These are phyloP conservation scores for Troglohyphantes excavatus DNA, from an alignment of 2,888 invertebrate species.

Conservation along the genomic window DNA sequence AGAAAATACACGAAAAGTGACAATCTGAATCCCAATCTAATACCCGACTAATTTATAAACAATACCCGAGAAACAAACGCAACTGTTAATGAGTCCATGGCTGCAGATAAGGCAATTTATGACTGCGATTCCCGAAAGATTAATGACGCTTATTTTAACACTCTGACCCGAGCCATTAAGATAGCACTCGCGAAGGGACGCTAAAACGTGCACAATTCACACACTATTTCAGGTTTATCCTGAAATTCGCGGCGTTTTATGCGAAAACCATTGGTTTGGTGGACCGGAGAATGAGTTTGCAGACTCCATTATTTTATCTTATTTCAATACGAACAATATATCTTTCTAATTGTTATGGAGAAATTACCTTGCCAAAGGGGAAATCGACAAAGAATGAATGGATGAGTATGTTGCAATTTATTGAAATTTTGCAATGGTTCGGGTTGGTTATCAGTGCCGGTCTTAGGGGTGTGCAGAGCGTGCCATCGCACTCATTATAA, in stretches of 20 bases:
- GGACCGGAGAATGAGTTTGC: background rate
- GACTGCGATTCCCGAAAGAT: conserved; percentile 25
- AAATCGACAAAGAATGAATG: too few species aligned
- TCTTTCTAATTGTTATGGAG: background rate
- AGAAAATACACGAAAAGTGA: background rate
- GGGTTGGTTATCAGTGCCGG: too few species aligned
- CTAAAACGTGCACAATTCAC: background rate
- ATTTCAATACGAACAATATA: background rate
- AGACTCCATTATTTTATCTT: background rate
- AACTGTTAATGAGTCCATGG: background rate
- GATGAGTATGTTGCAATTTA: too few species aligned
- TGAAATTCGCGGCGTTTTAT: background rate
- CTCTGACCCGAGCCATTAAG: conserved; percentile 27
- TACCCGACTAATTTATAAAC: conserved; percentile 17
- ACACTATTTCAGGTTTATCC: conserved; percentile 37
- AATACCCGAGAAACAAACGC: conserved; percentile 7
- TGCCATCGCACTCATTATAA: too few species aligned
- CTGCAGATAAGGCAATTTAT: conserved; percentile 45
- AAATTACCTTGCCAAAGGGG: too few species aligned
- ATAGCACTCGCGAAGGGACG: conserved; percentile 2
- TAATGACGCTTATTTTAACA: conserved; percentile 25
- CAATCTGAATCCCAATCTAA: conserved; percentile 14
- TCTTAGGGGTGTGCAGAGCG: too few species aligned
- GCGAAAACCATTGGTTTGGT: background rate
- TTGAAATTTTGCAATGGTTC: too few species aligned